These are phyloP conservation scores for Tapera naevia DNA, from an alignment of 2,797 vertebrate species.

Conservation along the genomic window DNA sequence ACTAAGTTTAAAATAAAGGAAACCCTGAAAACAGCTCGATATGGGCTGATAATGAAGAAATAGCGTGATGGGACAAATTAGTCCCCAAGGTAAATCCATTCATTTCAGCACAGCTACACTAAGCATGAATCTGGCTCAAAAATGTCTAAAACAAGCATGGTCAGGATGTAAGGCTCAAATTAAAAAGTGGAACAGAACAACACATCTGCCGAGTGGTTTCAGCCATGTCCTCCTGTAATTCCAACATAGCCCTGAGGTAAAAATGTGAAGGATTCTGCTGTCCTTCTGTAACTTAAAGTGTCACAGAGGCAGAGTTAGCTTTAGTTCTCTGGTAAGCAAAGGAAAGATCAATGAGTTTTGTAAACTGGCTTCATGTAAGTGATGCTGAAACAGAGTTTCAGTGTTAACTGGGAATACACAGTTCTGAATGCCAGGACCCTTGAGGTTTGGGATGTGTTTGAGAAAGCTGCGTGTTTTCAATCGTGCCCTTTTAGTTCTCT, in stretches of 20 bases:
- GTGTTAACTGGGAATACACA: neutral
- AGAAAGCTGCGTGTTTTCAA: conserved; percentile 37
- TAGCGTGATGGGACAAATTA: neutral
- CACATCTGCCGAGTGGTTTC: neutral
- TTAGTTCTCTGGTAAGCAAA: neutral
- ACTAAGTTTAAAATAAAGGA: conserved; percentile 16
- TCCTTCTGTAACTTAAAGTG: neutral
- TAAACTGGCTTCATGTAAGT: conserved; percentile 1
- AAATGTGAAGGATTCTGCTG: neutral
- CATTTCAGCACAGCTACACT: neutral
- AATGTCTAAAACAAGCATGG: neutral
- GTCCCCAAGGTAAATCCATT: neutral
- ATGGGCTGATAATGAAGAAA: neutral
- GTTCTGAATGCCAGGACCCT: neutral
- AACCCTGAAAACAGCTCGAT: conserved; percentile 8
- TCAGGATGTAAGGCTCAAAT: neutral
- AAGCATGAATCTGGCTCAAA: conserved; percentile 4
- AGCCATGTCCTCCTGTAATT: neutral
- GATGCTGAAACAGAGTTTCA: neutral
- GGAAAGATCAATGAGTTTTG: neutral
- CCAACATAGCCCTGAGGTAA: neutral
- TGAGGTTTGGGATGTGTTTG: conserved; percentile 10
- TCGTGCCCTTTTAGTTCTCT: neutral
- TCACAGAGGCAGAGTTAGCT: neutral
- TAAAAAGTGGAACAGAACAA: neutral